Evolutionary conservation across 2,797 vertebrate genomes (phyloP), one percentile per base, ranked within the genome.

Genomic region (Pelodytes ibericus): DNA sequence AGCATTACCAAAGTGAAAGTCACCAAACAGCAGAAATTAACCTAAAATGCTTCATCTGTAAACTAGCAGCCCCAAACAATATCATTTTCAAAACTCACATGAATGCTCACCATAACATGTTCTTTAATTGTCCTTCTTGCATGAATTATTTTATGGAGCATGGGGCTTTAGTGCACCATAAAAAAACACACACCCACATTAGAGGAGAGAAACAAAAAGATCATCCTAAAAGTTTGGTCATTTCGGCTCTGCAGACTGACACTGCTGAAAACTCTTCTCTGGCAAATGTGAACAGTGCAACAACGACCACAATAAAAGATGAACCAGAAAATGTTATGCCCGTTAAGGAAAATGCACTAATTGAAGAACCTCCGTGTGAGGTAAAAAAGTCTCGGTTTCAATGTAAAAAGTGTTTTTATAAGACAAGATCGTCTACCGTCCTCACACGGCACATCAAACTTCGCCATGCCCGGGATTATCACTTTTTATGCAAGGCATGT

Each of bases 401-500:
- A 59, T 98, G 96, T 78, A 87, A 89, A 74, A 91, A 90, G 81
- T 98, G 96, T 79, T 94, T 95, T 81, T 97, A 97, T 81, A 92
- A 94, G 82, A 94, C 96, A 15, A 90, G 92, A 79, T 96, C 91
- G 36, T 90, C 93, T 0, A 88, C 91, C 0, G 87, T 96, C 76
- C 89, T 99, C 75, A 95, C 94, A 26, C 93, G 89, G 76, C 97
- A 99, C 64, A 88, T 91, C 76, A 94, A 94, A 70, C 88, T 91
- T 22, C 91, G 94, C 62, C 97, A 98, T 70, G 90, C 90, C 0
- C 89, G 91, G 5, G 90, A 92, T 66, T 89, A 94, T 82, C 94
- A 95, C 87, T 95, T 94, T 77, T 93, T 94, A 60, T 99, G 97
- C 84, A 95, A 93, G 86, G 87, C 93, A 0, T 99, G 98, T 53